Percentiles rank a stretch among this genome's conserved stretches.
Evolutionary conservation across 2,113 vertebrate species (phyloP).

Genomic region (Nothobranchius kuhntae): DNA sequence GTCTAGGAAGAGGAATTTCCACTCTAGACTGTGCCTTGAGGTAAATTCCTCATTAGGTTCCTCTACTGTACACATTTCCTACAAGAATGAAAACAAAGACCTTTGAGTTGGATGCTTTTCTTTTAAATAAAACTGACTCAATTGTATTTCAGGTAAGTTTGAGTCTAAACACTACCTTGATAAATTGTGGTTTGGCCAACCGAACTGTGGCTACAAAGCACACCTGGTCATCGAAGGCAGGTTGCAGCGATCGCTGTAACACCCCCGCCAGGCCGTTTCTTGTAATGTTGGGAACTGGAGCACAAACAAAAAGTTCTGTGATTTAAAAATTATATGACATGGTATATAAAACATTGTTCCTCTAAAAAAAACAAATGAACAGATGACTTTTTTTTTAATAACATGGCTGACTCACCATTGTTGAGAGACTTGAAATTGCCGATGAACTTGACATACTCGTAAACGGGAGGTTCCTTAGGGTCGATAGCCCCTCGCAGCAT

Average conservation of each 20-base stretch:
- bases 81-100: conserved; percentile 17
- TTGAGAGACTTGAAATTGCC: conserved; percentile 98
- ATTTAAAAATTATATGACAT: background rate
- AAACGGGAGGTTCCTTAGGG: conserved; percentile 92
- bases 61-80: conserved; percentile 99
- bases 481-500: conserved; percentile 97
- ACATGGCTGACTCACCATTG: conserved; percentile 78
- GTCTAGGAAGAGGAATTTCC: conserved; percentile 99
- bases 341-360: too few species aligned
- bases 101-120: background rate
- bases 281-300: conserved; percentile 86
- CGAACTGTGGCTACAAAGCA: conserved; percentile 98
- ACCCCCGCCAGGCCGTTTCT: conserved; percentile 95
- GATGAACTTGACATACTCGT: conserved; percentile 98
- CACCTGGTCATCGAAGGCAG: conserved; percentile 91
- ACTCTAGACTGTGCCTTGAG: conserved; percentile 97
- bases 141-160: background rate
- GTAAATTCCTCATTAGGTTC: conserved; percentile 98
- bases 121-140: background rate
- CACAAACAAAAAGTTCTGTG: conserved; percentile 24
- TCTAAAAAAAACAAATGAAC: too few species aligned
- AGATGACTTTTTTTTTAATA: background rate
- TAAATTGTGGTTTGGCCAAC: conserved; percentile 97
- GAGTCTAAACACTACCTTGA: conserved; percentile 83
- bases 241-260: conserved; percentile 88